Conservation (phyloP, 2,113 vertebrate species). For the Hystrix cristata region DNA sequence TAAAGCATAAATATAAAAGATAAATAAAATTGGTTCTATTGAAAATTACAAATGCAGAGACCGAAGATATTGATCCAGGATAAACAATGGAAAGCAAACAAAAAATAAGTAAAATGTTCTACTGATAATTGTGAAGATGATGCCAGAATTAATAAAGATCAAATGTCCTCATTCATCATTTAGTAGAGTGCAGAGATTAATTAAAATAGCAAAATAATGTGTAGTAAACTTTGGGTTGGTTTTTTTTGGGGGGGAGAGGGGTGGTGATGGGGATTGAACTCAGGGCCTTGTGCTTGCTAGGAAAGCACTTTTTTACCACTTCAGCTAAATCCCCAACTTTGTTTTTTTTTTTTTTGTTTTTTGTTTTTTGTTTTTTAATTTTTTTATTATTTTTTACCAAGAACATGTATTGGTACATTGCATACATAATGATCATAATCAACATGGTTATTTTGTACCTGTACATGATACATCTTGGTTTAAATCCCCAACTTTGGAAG, state of each 20-base stretch:
- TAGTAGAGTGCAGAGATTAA: neutral
- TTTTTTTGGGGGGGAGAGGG: too few species aligned
- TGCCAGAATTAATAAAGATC: constrained; percentile 3
- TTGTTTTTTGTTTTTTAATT: too few species aligned
- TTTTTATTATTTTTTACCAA: too few species aligned
- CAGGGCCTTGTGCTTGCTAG: too few species aligned
- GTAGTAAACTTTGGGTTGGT: neutral
- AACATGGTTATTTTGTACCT: too few species aligned
- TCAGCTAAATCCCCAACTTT: neutral
- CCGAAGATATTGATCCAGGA: neutral
- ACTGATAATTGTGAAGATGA: neutral
- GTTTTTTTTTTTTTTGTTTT: too few species aligned
- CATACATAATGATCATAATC: too few species aligned
- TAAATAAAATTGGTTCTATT: neutral
- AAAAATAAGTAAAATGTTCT: constrained; percentile 5
- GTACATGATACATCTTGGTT: too few species aligned
- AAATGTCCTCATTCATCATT: neutral
- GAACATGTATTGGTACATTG: too few species aligned
- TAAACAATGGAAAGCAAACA: neutral
- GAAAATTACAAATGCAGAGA: neutral
- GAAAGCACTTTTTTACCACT: too few species aligned
- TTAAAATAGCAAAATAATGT: neutral
- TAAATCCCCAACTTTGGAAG: neutral
- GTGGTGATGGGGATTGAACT: too few species aligned
- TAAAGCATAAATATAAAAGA: neutral